Conservation (phyloP, 2,888 invertebrate genomes). For the Norana najaformis region DNA sequence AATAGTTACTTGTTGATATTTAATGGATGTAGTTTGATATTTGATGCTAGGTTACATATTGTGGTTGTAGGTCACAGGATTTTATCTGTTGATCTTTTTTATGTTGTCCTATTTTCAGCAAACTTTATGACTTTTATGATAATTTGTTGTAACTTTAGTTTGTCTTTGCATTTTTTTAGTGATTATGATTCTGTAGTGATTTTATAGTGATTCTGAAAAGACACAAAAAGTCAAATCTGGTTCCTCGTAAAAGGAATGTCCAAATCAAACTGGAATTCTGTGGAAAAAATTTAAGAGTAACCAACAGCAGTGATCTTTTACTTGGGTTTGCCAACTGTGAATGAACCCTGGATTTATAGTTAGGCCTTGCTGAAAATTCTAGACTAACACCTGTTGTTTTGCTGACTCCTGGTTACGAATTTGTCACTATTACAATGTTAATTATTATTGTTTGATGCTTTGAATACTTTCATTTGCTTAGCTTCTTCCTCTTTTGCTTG, state of each 20-base stretch:
- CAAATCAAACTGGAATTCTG: not conserved
- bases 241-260: not conserved
- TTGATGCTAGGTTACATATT: not conserved
- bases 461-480: not conserved
- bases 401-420: not conserved
- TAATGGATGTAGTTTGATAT: constrained; percentile 4
- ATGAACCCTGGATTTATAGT: not conserved
- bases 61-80: not conserved
- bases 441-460: not conserved
- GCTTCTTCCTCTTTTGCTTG: not conserved
- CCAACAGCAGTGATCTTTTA: not conserved
- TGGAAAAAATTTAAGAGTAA: not conserved
- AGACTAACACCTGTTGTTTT: not conserved
- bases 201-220: not conserved
- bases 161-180: not conserved
- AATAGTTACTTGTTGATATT: constrained; percentile 3
- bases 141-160: not conserved
- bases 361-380: not conserved
- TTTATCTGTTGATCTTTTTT: too few species aligned
- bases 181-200: too few species aligned
- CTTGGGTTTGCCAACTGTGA: too few species aligned
- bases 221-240: too few species aligned
- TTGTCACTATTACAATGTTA: not conserved
- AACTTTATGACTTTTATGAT: not conserved
- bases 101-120: not conserved